phyloP scores from a whole-genome alignment of 2,113 vertebrate genomes.

The Bos indicus region DNA sequence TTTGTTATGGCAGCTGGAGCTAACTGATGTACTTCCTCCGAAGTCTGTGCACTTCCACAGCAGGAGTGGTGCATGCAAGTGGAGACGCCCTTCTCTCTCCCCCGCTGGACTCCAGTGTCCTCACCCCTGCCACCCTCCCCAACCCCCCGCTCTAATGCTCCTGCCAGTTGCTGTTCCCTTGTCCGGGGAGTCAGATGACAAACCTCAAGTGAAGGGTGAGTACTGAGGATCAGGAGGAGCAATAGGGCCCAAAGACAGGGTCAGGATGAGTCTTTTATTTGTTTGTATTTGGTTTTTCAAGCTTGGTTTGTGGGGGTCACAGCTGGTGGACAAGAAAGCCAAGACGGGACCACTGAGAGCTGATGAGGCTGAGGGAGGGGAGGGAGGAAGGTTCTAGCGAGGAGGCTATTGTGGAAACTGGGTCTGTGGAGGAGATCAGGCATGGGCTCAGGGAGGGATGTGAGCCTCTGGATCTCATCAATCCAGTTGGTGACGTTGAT shows the following conservation, averaged over 20 bases:
- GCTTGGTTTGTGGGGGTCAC: background rate
- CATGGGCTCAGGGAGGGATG: background rate
- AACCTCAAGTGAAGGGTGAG: background rate
- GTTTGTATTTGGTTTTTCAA: background rate
- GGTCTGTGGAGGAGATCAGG: background rate
- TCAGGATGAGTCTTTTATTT: background rate
- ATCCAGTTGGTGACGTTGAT: slow-evolving; percentile 69
- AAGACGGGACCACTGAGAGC: background rate
- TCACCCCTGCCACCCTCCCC: too few relatives aligned
- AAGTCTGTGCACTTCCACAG: too few relatives aligned
- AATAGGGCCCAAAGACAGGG: background rate
- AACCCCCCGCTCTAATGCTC: too few relatives aligned
- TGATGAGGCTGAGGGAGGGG: background rate
- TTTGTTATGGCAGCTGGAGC: too few relatives aligned
- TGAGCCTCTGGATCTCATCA: background rate
- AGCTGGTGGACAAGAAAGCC: background rate
- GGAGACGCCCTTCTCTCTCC: too few relatives aligned
- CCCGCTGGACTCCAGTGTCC: background rate
- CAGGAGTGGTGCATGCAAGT: too few relatives aligned
- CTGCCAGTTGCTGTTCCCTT: too few relatives aligned
- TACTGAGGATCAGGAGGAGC: background rate
- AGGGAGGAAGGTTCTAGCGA: accelerated
- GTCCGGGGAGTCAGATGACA: background rate
- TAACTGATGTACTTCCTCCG: too few relatives aligned
- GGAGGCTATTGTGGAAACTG: background rate